phyloP scores from a whole-genome alignment of 92 coral and sea anemone species.

The Palythoa caribaeorum region DNA sequence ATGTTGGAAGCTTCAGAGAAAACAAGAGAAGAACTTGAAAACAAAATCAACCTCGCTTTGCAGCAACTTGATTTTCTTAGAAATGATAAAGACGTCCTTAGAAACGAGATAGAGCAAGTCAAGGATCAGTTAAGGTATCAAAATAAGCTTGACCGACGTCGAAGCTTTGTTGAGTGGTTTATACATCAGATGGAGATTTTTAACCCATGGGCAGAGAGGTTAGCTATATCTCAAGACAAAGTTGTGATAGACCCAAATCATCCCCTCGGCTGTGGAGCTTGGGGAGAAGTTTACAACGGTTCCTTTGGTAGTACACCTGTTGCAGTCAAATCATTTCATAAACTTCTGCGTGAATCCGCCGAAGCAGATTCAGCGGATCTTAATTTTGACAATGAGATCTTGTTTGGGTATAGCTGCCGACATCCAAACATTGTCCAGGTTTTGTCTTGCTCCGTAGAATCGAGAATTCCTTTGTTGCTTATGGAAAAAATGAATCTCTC shows the following conservation, averaged over 20 bases:
- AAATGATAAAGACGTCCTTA: neutral
- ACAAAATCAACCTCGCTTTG: neutral
- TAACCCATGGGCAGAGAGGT: neutral
- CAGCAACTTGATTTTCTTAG: neutral
- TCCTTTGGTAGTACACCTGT: neutral
- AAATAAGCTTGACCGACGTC: neutral
- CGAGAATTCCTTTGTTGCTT: neutral
- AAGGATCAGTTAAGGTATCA: neutral
- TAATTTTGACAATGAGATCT: conserved; percentile 12
- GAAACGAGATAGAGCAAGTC: neutral
- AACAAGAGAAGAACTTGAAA: neutral
- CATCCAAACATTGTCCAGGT: conserved; percentile 20
- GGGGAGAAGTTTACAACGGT: neutral
- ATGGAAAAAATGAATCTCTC: conserved; percentile 13
- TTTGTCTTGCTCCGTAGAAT: neutral
- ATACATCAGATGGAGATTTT: neutral
- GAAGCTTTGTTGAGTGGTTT: neutral
- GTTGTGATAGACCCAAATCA: neutral
- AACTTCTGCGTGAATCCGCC: neutral
- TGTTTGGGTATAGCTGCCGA: conserved; percentile 18
- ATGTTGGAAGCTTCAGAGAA: neutral
- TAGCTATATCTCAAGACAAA: neutral
- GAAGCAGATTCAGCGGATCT: neutral
- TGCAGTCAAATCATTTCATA: conserved; percentile 12
- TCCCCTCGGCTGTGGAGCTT: neutral